phyloP scores from a whole-genome alignment of 2,797 vertebrate species.

The Ptychobarbus kaznakovi region DNA sequence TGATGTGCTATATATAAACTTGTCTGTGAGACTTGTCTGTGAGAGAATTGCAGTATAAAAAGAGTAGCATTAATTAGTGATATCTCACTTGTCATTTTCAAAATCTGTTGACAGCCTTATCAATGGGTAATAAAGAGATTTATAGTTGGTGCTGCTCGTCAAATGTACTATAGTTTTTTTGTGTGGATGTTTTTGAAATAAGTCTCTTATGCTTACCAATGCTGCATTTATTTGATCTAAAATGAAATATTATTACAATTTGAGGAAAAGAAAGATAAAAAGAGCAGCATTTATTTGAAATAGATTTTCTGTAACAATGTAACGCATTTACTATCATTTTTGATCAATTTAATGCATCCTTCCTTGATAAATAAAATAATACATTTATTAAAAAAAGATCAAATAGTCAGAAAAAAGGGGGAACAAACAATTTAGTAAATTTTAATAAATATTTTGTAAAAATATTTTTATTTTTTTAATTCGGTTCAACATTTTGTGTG shows the following conservation, averaged over 20 bases:
- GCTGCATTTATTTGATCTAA: neutral
- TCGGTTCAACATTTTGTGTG: neutral
- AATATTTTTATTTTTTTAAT: neutral
- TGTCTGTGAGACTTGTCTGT: constrained; percentile 16
- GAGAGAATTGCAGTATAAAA: neutral
- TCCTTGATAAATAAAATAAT: neutral
- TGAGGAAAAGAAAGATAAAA: neutral
- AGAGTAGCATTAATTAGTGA: neutral
- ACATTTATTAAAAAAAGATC: too few species aligned
- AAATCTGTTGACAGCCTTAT: neutral
- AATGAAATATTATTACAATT: neutral
- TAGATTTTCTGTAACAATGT: neutral
- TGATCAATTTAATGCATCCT: neutral
- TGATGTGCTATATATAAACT: constrained; percentile 53
- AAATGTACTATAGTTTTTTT: neutral
- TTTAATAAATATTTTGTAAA: neutral
- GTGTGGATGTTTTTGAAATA: neutral
- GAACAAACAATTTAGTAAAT: neutral
- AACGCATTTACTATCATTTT: too few species aligned
- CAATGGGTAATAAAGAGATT: neutral
- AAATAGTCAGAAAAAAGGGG: neutral
- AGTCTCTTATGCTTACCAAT: neutral
- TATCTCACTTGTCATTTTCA: neutral
- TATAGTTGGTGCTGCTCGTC: neutral
- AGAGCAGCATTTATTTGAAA: neutral